Percentiles rank a stretch among this genome's conserved stretches.
phyloP scores from a whole-genome alignment of 2,797 vertebrate species.

The Spea hammondii region DNA sequence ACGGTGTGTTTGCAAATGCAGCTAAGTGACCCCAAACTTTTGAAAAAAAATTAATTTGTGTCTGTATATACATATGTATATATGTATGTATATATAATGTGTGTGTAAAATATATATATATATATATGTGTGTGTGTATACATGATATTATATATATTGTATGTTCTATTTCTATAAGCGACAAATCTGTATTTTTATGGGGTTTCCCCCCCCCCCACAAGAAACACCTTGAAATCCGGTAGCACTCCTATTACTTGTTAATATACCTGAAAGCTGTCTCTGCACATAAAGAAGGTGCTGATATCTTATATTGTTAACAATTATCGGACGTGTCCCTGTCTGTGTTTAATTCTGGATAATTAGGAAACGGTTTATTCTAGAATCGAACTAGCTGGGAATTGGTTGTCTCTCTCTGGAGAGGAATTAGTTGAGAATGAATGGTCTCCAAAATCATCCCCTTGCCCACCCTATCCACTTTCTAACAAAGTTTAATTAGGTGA shows the following conservation, averaged over 20 bases:
- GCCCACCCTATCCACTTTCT: slow-evolving; percentile 51
- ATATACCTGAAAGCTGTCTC: neutral
- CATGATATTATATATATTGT: no score
- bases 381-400: slow-evolving; percentile 53
- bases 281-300: neutral
- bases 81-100: no score
- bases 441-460: slow-evolving; percentile 31
- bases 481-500: slow-evolving; percentile 62
- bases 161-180: no score
- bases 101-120: no score
- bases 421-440: slow-evolving; percentile 52
- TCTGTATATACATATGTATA: no score
- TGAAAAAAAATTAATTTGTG: no score
- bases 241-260: neutral
- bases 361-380: slow-evolving; percentile 62
- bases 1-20: no score
- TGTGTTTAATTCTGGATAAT: slow-evolving; percentile 54
- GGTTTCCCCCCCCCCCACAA: no score
- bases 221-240: no score
- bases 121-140: no score
- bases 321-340: slow-evolving; percentile 9
- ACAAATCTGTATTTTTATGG: no score
- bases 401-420: slow-evolving; percentile 18
- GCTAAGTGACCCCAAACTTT: no score
- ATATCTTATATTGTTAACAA: neutral